Base-by-base conservation (phyloP, 2,888 invertebrate genomes). In the Ferrisia virgata region DNA sequence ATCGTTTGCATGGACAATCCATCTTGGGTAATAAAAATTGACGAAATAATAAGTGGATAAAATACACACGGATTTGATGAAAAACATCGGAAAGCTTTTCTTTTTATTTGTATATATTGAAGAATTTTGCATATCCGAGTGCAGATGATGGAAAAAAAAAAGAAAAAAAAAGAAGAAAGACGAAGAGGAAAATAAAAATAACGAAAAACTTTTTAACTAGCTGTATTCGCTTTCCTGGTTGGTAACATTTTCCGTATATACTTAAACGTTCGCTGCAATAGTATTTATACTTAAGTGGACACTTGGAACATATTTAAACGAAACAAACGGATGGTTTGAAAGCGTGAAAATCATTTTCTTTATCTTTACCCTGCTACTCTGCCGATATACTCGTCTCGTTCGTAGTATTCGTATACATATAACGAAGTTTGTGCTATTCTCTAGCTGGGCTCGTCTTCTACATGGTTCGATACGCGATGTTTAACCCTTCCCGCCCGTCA, bases 1-100 rank as follows among this genome's bases (percentile, higher is more conserved):
- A 18, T 28, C 36, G 72, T 76, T 76, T 18, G 72, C 36, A 36
- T 76, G 72, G 72, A 76, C 72, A 36, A 76, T 76, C 33, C 18
- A 76, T 76, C 72, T 76, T 36, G 72, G 15, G 36, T 36, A 76
- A 36, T 31, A 76, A 76, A 76, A 76, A 5, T 76, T 76, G 72
- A 76, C 72, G n/a, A 76, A 76, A 76, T 72, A 72, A 72, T 76
- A 76, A 76, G 72, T 76, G 72, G 72, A 76, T 76, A 76, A 76
- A 33, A 64, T 36, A 15, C 18, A 76, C 72, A 15, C n/a, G 6
- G 69, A 69, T 76, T n/a, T n/a, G 72, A 33, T 33, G n/a, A 36
- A 18, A 47, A 76, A 76, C 72, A 76, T 28, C 15, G 36, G 72
- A 76, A 76, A 76, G 72, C 72, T 76, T 76, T 76, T 36, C 72